These are phyloP conservation scores for Patiria miniata DNA, from an alignment of 35 echinoderm and acorn worm genomes.

Conservation along the genomic window DNA sequence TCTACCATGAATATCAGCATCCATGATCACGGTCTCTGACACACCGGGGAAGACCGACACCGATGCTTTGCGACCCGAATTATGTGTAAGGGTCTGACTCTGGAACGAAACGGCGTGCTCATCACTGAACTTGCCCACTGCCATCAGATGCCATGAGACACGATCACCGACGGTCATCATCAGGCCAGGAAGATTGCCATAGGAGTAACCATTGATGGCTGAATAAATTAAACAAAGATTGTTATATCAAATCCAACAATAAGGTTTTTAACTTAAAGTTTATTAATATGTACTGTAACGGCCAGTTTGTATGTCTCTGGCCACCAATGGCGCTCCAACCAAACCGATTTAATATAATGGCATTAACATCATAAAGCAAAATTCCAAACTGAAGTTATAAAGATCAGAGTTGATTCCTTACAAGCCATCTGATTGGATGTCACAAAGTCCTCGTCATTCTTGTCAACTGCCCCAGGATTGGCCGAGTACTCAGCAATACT, in stretches of 20 bases:
- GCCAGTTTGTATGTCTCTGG: too few species aligned
- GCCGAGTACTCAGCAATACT: constrained; percentile 59
- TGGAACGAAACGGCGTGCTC: constrained; percentile 74
- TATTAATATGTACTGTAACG: too few species aligned
- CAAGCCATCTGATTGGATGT: constrained; percentile 73
- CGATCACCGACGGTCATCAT: constrained; percentile 27
- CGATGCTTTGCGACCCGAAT: constrained; percentile 51
- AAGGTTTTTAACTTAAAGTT: too few species aligned
- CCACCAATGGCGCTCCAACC: too few species aligned
- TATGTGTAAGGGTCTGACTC: constrained; percentile 45
- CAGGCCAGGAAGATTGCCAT: constrained; percentile 56
- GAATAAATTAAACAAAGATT: constrained; percentile 8
- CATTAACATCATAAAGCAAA: too few species aligned
- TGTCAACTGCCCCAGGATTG: constrained; percentile 14
- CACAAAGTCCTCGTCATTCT: constrained; percentile 64
- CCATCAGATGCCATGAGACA: constrained; percentile 75
- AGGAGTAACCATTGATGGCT: constrained; percentile 86
- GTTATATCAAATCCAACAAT: not conserved
- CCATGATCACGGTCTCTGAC: constrained; percentile 42
- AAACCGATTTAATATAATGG: too few species aligned
- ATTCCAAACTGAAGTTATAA: not conserved
- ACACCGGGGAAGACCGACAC: constrained; percentile 69
- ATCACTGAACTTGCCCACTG: constrained; percentile 66
- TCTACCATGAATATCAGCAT: constrained; percentile 52
- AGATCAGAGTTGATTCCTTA: not conserved